Conservation (phyloP, 1,140 invertebrate genomes). For the Halotydeus destructor region DNA sequence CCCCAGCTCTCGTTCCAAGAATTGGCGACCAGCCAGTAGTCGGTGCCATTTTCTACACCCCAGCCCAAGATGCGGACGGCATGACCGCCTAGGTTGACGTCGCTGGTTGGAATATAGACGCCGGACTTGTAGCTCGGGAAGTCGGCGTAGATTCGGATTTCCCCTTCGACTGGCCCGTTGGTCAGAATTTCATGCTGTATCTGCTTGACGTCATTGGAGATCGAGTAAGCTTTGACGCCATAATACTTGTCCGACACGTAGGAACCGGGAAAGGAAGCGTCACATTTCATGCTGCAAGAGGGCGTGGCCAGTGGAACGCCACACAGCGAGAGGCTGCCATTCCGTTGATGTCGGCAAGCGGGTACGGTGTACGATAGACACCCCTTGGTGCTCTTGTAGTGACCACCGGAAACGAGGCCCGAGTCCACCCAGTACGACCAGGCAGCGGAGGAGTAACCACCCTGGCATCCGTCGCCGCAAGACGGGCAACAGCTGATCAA, state of each 20-base stretch:
- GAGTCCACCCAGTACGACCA: constrained; percentile 25
- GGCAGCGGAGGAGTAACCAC: constrained; percentile 27
- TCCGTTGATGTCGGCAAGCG: constrained; percentile 73
- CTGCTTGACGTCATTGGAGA: constrained; percentile 36
- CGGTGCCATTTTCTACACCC: constrained; percentile 48
- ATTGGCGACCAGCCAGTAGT: constrained; percentile 78
- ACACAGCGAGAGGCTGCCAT: constrained; percentile 46
- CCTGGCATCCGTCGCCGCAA: constrained; percentile 19
- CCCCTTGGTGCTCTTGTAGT: constrained; percentile 38
- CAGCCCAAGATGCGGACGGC: constrained; percentile 73
- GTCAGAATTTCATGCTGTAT: constrained; percentile 63
- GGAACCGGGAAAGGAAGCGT: constrained; percentile 38
- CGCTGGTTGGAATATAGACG: no score
- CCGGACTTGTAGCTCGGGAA: constrained; percentile 62
- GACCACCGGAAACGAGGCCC: constrained; percentile 54
- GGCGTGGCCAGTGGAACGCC: constrained; percentile 46
- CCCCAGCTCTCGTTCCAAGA: constrained; percentile 62
- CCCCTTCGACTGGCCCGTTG: constrained; percentile 75
- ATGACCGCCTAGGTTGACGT: constrained; percentile 40
- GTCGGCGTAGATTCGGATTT: constrained; percentile 72
- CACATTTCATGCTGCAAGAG: constrained; percentile 46
- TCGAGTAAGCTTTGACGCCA: constrained; percentile 43
- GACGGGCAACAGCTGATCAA: constrained; percentile 43
- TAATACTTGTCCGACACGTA: constrained; percentile 56
- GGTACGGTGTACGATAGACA: constrained; percentile 63